phyloP scores from a whole-genome alignment of 1,140 invertebrate species.

The Leptonema lineaticorne region DNA sequence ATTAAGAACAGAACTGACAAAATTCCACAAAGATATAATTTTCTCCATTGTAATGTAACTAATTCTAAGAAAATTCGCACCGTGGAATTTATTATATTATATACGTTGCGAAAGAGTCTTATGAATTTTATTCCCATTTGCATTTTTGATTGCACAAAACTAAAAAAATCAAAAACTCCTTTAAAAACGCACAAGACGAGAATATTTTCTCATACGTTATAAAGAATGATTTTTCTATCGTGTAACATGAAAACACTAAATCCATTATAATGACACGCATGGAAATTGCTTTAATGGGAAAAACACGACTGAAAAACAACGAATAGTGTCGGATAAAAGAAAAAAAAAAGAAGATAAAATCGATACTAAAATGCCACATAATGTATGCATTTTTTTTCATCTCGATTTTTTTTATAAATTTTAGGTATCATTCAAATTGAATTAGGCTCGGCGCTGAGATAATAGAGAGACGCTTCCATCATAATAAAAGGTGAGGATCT shows the following conservation, averaged over 20 bases:
- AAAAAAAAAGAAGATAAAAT: too few relatives aligned
- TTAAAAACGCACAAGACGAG: neutral
- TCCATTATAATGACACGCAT: neutral
- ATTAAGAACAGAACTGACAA: too few relatives aligned
- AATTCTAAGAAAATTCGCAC: too few relatives aligned
- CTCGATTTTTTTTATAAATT: too few relatives aligned
- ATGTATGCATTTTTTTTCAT: too few relatives aligned
- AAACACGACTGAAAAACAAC: neutral
- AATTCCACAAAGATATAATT: too few relatives aligned
- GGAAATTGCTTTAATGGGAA: neutral
- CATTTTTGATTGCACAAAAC: neutral
- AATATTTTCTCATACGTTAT: neutral
- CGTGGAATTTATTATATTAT: too few relatives aligned
- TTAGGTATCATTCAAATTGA: slow-evolving; percentile 25
- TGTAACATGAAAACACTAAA: neutral
- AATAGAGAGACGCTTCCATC: slow-evolving; percentile 8
- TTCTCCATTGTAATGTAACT: too few relatives aligned
- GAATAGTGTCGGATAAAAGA: too few relatives aligned
- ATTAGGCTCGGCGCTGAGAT: slow-evolving; percentile 21
- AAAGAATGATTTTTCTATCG: neutral
- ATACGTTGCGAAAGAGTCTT: too few relatives aligned
- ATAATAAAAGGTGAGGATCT: slow-evolving; percentile 30
- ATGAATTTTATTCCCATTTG: neutral
- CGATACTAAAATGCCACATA: too few relatives aligned
- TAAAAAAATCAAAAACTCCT: neutral